These are phyloP conservation scores for Corythaixoides concolor DNA, from an alignment of 2,113 vertebrate genomes.

Conservation along the genomic window DNA sequence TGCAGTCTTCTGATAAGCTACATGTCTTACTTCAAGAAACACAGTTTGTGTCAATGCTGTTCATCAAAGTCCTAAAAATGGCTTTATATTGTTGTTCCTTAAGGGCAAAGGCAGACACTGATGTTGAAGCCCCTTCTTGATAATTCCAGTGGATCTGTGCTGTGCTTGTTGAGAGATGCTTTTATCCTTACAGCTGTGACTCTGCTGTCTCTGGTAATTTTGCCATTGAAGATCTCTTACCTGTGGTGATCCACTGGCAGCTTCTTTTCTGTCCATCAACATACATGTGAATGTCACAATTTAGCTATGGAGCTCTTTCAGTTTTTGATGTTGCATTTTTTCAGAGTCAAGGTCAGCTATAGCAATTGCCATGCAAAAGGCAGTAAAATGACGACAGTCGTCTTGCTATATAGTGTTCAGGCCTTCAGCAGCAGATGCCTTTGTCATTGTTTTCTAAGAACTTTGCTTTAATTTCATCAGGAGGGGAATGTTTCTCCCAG, in stretches of 20 bases:
- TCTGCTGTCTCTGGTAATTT: neutral
- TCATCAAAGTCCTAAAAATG: neutral
- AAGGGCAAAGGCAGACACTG: neutral
- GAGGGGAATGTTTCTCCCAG: neutral
- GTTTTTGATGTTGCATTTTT: neutral
- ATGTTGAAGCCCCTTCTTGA: neutral
- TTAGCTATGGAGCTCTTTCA: neutral
- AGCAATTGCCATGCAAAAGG: neutral
- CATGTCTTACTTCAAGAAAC: neutral
- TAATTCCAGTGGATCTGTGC: neutral
- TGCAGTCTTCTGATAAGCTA: neutral
- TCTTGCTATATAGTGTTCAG: neutral
- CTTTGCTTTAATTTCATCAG: neutral
- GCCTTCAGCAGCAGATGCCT: neutral
- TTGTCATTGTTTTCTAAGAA: neutral
- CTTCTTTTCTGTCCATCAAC: neutral
- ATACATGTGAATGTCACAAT: fast-evolving
- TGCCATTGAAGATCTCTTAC: neutral
- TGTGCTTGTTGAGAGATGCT: neutral
- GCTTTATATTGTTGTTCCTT: neutral
- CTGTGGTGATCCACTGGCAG: neutral
- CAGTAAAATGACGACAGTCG: neutral
- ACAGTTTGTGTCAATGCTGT: neutral
- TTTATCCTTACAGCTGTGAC: neutral
- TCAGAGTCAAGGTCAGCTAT: neutral